Conservation (phyloP, 2,113 vertebrate species). For the Hyaena hyaena region DNA sequence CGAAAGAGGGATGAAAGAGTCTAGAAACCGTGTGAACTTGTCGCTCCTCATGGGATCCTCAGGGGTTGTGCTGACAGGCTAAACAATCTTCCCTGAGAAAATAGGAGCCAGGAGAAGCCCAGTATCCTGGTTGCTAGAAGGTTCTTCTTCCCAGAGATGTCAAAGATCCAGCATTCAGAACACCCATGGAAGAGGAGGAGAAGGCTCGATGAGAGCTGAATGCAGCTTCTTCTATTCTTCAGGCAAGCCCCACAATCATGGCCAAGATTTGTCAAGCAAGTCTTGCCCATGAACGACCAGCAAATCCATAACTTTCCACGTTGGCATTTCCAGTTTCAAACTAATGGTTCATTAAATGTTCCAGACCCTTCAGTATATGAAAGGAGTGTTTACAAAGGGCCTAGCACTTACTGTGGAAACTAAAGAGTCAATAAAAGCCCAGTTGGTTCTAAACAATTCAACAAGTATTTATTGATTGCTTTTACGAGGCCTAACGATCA, state of each 20-base stretch:
- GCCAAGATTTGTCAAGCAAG: too few species aligned
- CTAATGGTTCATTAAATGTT: neutral
- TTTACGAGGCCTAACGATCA: neutral
- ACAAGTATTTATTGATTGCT: constrained; percentile 43
- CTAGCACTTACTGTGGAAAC: constrained; percentile 9
- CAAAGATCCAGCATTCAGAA: neutral
- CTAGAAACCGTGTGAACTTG: neutral
- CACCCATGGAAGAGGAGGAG: neutral
- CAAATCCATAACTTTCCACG: neutral
- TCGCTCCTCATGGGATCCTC: neutral
- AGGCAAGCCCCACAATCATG: neutral
- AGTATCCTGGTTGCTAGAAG: neutral
- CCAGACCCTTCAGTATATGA: neutral
- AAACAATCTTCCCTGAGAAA: neutral
- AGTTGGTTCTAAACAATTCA: neutral
- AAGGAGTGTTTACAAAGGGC: neutral
- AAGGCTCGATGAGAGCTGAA: neutral
- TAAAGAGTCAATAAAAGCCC: constrained; percentile 28
- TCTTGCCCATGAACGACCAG: neutral
- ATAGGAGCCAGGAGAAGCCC: neutral
- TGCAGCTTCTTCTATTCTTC: neutral
- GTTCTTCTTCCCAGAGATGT: neutral
- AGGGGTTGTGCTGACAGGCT: neutral
- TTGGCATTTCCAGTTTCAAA: neutral
- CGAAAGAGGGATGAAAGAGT: constrained; percentile 60